Base-by-base conservation (phyloP, 2,888 invertebrate genomes). In the Melinaea menophilus region DNA sequence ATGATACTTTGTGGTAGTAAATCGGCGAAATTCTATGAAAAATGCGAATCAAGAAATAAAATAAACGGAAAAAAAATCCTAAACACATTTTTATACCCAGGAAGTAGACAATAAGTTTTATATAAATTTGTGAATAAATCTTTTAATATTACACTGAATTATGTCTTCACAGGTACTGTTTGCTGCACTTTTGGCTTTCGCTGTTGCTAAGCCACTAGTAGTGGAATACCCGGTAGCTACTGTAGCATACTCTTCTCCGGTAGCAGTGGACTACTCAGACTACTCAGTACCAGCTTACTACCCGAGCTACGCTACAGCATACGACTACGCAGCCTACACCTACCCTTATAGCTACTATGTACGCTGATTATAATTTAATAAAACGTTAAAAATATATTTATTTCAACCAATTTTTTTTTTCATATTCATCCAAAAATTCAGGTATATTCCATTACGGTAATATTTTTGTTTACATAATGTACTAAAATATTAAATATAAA, bases 101-200 rank as follows among this genome's bases (percentile, higher is more conserved):
- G 22, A 22, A 22, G 22, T 22, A 1, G 22, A 22, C 22, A 22
- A 1, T 22, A 1, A 22, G 22, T 22, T 22, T 22, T 22, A 22
- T 22, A 22, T 22, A 22, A 1, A 22, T 22, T 22, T 22, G 22
- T 22, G 22, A 22, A 22, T 22, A 22, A 22, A 1, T 1, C 22
- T 22, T 22, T 22, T 22, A 22, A 22, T 22, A 22, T 22, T 22
- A 22, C 22, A 22, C 22, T 22, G 41, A 3, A 9, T 31, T 55
- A 61, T 56, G 55, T 63, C 57, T 61, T 80, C 77, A 37, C 80
- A 87, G 87, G 66, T 86, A 57, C 61, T 92, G 72, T 84, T 93
- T 76, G 85, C 86, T 70, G 90, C 90, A 77, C 77, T 93, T 48
- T 74, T 93, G 85, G 92, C 92, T 72, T 81, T 92, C 64, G 91